Conservation (phyloP, 2,797 vertebrate genomes). For the Channallabes apus region DNA sequence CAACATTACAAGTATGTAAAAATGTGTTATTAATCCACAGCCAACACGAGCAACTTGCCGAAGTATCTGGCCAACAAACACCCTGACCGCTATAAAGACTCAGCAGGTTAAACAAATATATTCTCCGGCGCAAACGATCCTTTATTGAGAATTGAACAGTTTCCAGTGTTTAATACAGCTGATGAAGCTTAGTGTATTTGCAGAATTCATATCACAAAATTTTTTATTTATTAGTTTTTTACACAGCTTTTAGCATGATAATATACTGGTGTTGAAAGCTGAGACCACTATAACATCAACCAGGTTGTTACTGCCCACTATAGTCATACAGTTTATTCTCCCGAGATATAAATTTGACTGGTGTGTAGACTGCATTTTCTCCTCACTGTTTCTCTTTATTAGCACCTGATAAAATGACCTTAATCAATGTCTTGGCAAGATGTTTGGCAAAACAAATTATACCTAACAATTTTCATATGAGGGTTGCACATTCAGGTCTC, state of each 20-base stretch:
- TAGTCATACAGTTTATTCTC: too few species aligned
- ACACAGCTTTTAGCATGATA: neutral
- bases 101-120: neutral
- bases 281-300: neutral
- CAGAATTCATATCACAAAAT: neutral
- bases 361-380: too few species aligned
- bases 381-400: neutral
- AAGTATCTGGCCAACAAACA: neutral
- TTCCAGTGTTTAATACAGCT: neutral
- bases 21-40: slow-evolving; percentile 16
- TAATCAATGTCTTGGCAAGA: too few species aligned
- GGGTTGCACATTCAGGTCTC: too few species aligned
- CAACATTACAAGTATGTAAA: slow-evolving; percentile 17
- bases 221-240: neutral
- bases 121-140: neutral
- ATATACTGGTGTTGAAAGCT: neutral
- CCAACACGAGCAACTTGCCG: neutral
- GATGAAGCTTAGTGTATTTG: neutral
- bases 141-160: neutral
- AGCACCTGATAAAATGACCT: too few species aligned
- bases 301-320: neutral
- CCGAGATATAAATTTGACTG: too few species aligned
- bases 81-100: neutral
- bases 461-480: too few species aligned
- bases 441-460: too few species aligned